Conservation (phyloP, 2,888 invertebrate species). For the Phoenoteleia sp. region DNA sequence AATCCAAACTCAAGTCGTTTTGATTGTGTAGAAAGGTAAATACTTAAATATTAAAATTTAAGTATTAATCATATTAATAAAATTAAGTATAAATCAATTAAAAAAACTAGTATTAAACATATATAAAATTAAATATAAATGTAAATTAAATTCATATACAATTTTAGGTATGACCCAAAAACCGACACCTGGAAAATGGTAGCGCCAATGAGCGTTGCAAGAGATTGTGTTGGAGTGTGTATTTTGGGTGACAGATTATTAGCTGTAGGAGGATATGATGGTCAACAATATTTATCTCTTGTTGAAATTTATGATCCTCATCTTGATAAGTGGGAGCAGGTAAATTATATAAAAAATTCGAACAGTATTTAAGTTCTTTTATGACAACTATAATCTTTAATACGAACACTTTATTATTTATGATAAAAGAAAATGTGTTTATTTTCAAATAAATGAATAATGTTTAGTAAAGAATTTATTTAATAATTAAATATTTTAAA, state of each 20-base stretch:
- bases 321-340: slow-evolving; percentile 91
- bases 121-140: neutral
- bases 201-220: slow-evolving; percentile 93
- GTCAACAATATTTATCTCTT: slow-evolving; percentile 94
- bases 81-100: neutral
- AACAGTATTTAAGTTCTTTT: too few relatives aligned
- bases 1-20: slow-evolving; percentile 94
- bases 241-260: slow-evolving; percentile 94
- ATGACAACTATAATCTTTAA: too few relatives aligned
- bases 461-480: neutral
- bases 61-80: neutral
- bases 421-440: too few relatives aligned
- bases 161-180: slow-evolving; percentile 88
- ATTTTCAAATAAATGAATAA: too few relatives aligned
- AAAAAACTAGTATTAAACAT: neutral
- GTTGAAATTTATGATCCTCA: slow-evolving; percentile 97
- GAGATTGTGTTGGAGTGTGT: slow-evolving; percentile 96
- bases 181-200: slow-evolving; percentile 96
- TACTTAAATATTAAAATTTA: too few relatives aligned
- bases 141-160: slow-evolving; percentile 4
- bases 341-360: slow-evolving; percentile 75
- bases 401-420: too few relatives aligned
- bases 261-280: slow-evolving; percentile 97
- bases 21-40: slow-evolving; percentile 95
- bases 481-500: neutral